Conservation (phyloP, 1,140 invertebrate species). For the Eupeodes corollae region DNA sequence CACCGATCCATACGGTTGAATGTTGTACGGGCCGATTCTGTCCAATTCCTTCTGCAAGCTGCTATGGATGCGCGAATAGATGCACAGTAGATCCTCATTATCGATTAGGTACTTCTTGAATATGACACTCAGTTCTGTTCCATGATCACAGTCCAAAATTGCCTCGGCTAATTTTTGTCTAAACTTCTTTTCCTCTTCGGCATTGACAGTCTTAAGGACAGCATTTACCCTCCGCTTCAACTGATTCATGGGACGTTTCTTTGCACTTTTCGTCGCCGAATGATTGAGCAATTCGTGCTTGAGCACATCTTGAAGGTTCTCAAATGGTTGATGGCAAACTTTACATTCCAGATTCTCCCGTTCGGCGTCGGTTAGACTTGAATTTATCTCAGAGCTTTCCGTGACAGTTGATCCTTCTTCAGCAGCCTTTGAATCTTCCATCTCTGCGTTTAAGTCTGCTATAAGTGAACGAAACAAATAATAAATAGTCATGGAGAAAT, state of each 20-base stretch:
- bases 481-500: no score
- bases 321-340: constrained; percentile 16
- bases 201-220: constrained; percentile 14
- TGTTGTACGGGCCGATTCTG: constrained; percentile 2
- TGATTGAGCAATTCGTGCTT: constrained; percentile 17
- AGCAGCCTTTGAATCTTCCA: no score
- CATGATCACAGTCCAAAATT: not conserved
- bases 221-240: not conserved
- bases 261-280: not conserved
- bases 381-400: no score
- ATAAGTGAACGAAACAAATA: no score
- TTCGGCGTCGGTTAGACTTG: not conserved
- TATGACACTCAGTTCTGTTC: constrained; percentile 13
- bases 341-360: constrained; percentile 10
- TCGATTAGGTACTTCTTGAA: constrained; percentile 14
- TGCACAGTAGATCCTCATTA: constrained; percentile 6
- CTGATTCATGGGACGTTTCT: not conserved
- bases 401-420: no score
- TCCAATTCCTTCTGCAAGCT: constrained; percentile 13
- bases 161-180: not conserved
- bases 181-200: constrained; percentile 5
- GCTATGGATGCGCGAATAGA: constrained; percentile 13
- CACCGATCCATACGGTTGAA: constrained; percentile 27
- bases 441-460: no score
- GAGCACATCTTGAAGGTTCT: constrained; percentile 17